Base-by-base conservation (phyloP, 2,113 vertebrate genomes). In the Lathamus discolor region DNA sequence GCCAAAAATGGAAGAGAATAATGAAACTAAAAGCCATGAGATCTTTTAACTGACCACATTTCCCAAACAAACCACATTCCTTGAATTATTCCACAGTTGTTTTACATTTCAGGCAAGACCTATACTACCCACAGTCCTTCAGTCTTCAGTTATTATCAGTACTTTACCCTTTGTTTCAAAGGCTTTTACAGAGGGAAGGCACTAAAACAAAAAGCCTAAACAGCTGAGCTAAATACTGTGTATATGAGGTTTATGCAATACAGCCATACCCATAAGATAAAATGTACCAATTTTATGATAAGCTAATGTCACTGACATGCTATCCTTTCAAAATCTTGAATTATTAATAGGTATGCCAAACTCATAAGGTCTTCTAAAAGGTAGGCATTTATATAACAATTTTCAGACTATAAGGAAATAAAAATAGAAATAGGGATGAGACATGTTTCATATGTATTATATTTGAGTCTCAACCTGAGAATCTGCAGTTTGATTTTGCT, bases 401-500 rank as follows among this genome's bases (percentile, higher is more conserved):
- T 51, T 93, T 57, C 64, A 82, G 64, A 31, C 75, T 86, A 92
- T 95, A 84, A 72, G 62, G 91, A 77, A 68, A 74, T 75, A 91
- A 81, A 86, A 92, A 49, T 55, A 90, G 46, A 91, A 93, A 54
- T 22, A 61, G 0, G 48, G 24, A 75, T 68, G 29, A 92, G 57
- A 43, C 16, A 25, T 20, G 2, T 61, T 92, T 88, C 22, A 31
- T 44, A 35, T 33, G 48, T 33, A 59, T 83, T 61, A 48, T 54
- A 31, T 77, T 14, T 54, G 14, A 68, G 19, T 78, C 37, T 48
- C 29, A 86, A 33, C 15, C 15, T 76, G 35, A 85, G 80, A 85
- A 54, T 70, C 33, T 64, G 12, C 52, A 83, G 28, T 33, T 55
- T 75, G 64, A 48, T 67, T 94, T 84, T 80, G 2, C 39, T 67